Percentiles rank a stretch among this genome's conserved stretches.
phyloP scores from a whole-genome alignment of 2,113 vertebrate species.

The Dromiciops gliroides region DNA sequence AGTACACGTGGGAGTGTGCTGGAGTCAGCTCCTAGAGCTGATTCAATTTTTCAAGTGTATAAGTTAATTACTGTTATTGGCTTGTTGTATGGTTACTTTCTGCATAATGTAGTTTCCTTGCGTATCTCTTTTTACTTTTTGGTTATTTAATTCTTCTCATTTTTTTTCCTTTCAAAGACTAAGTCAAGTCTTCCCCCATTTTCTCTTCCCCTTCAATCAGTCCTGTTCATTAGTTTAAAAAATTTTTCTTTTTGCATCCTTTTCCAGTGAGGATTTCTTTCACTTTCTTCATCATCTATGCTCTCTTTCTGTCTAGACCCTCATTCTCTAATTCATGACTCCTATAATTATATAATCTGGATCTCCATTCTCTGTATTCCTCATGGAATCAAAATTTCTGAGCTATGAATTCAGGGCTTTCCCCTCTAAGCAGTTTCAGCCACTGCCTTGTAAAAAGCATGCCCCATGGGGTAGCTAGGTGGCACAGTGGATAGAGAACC shows the following conservation, averaged over 20 bases:
- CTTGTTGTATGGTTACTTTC: not conserved
- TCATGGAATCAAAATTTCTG: not conserved
- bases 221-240: not conserved
- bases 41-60: not conserved
- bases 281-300: not conserved
- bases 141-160: not conserved
- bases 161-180: not conserved
- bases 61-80: not conserved
- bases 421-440: not conserved
- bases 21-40: not conserved
- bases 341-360: not conserved
- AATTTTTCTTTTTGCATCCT: not conserved
- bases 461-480: no score
- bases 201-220: not conserved
- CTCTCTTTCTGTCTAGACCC: not conserved
- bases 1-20: not conserved
- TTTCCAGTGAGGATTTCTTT: not conserved
- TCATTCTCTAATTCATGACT: not conserved
- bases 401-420: not conserved
- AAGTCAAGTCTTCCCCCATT: not conserved
- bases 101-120: not conserved
- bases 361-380: not conserved
- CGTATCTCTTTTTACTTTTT: not conserved
- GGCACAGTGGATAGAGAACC: no score
- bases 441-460: not conserved